A percentile compares a stretch with the other conserved stretches of the same genome.
These are phyloP conservation scores for Nowickia ferox DNA, from an alignment of 2,888 invertebrate species.

Conservation along the genomic window DNA sequence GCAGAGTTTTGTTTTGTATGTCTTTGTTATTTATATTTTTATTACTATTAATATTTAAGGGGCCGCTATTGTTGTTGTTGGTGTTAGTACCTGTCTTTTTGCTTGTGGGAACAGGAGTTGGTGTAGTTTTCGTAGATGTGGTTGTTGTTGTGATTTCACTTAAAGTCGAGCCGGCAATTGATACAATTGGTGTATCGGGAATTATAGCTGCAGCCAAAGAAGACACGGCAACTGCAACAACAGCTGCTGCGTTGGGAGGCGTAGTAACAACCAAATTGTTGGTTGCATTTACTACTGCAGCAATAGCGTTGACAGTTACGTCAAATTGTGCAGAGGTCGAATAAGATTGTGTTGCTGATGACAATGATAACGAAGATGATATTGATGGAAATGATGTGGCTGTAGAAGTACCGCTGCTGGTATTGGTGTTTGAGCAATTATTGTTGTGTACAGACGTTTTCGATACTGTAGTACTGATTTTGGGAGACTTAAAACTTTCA, in stretches of 20 bases:
- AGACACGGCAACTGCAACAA: conserved; percentile 71
- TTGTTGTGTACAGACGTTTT: conserved; percentile 36
- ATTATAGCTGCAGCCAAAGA: conserved; percentile 76
- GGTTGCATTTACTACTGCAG: conserved; percentile 66
- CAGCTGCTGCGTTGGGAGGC: conserved; percentile 72
- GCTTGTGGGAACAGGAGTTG: conserved; percentile 74
- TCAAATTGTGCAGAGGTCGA: conserved; percentile 62
- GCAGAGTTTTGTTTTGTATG: conserved; percentile 29
- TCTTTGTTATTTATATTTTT: conserved; percentile 59
- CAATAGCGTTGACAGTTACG: conserved; percentile 66
- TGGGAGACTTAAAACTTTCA: conserved; percentile 77
- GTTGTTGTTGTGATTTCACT: conserved; percentile 80
- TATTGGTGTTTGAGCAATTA: conserved; percentile 38
- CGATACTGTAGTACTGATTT: conserved; percentile 60
- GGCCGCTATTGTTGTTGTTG: conserved; percentile 16
- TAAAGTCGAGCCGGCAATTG: conserved; percentile 79
- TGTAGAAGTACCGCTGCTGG: conserved; percentile 44
- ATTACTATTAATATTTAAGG: conserved; percentile 26
- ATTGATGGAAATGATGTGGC: conserved; percentile 58
- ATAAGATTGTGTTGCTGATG: conserved; percentile 56
- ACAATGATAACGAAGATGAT: conserved; percentile 52
- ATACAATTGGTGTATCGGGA: conserved; percentile 80
- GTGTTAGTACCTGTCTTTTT: conserved; percentile 49
- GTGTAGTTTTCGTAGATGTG: conserved; percentile 80
- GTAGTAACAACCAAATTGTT: conserved; percentile 59